Conservation (phyloP, 2,888 invertebrate genomes). For the Luperina testacea region DNA sequence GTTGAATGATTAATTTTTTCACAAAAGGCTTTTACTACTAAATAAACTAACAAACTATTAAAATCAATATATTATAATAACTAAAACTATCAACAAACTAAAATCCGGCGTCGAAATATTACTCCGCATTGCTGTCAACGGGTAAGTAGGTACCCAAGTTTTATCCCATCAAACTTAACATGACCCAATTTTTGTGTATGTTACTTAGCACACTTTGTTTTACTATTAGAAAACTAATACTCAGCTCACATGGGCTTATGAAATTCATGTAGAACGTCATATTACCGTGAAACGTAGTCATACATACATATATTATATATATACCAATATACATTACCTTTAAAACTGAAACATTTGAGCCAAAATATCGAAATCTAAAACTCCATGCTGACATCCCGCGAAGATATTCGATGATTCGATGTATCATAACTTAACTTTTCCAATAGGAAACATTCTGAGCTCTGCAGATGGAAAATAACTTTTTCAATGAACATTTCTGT, state of each 20-base stretch:
- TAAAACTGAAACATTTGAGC: constrained; percentile 16
- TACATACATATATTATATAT: background rate
- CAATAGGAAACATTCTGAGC: constrained; percentile 56
- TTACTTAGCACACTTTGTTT: background rate
- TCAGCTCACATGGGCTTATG: background rate
- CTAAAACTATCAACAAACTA: background rate
- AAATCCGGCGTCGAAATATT: background rate
- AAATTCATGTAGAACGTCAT: background rate
- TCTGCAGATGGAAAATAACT: constrained; percentile 52
- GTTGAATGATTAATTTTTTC: background rate
- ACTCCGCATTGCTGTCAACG: background rate
- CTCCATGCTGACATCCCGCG: background rate
- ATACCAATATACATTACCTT: background rate
- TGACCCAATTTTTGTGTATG: background rate
- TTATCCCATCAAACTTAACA: background rate
- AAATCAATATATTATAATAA: background rate
- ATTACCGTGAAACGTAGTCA: background rate
- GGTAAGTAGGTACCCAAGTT: background rate
- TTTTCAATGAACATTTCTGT: constrained; percentile 62
- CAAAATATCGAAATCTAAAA: constrained; percentile 25
- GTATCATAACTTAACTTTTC: constrained; percentile 65
- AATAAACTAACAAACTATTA: background rate
- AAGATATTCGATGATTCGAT: constrained; percentile 48
- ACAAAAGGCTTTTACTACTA: background rate
- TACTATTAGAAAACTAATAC: background rate